A percentile compares a stretch with the other conserved stretches of the same genome.
These are phyloP conservation scores for Monoplex corrugatus DNA, from an alignment of 2,888 invertebrate species.

Conservation along the genomic window DNA sequence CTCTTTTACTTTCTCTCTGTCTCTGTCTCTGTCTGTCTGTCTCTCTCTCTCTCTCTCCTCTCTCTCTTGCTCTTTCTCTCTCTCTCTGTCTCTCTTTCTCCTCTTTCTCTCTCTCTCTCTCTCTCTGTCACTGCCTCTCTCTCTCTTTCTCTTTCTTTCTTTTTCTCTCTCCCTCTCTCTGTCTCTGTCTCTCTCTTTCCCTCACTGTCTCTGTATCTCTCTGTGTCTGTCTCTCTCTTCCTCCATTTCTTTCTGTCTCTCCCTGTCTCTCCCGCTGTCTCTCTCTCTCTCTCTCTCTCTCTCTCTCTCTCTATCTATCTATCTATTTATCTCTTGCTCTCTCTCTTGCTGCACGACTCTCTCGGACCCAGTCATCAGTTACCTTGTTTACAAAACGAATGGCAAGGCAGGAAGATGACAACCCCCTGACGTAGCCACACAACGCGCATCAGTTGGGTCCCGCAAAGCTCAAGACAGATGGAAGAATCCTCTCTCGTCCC, in stretches of 20 bases:
- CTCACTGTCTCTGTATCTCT: conserved; percentile 12
- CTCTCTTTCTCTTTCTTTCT: background rate
- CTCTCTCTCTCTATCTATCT: background rate
- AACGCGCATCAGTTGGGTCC: no score
- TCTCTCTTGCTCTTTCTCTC: no score
- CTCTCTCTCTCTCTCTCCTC: no score
- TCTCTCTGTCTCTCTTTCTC: background rate
- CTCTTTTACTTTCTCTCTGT: no score
- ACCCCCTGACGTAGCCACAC: no score
- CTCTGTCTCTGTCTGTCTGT: no score
- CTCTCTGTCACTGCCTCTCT: background rate
- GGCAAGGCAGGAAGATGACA: no score
- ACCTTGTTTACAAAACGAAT: no score
- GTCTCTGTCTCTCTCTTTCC: conserved; percentile 14
- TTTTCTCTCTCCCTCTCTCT: background rate
- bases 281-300: background rate
- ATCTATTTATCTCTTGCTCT: background rate
- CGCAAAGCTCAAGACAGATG: no score
- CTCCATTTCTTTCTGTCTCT: background rate
- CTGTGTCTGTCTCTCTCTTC: background rate
- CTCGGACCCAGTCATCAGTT: background rate
- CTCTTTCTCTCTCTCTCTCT: conserved; percentile 8
- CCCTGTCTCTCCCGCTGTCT: background rate
- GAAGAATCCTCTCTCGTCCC: no score
- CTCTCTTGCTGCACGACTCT: background rate